Base-by-base conservation (phyloP, 1,140 invertebrate species). In the Centruroides sculpturatus region DNA sequence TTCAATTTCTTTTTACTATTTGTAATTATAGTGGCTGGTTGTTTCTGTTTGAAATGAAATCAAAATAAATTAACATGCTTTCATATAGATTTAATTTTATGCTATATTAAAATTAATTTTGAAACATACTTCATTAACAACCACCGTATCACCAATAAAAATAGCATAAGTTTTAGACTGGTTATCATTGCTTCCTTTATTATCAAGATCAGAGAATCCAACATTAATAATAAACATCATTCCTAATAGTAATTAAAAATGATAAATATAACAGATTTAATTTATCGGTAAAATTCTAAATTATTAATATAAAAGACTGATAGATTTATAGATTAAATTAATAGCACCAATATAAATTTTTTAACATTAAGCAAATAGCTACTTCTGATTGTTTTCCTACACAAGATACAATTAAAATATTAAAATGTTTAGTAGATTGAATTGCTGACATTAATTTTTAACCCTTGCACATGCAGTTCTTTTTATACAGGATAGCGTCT, bases 211-310 rank as follows among this genome's bases (percentile, higher is more conserved):
- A n/a, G 88, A 82, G 47, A 99, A 81, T 51, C 96, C 97, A 66
- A 99, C 82, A 70, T 92, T 93, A 9, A 99, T 80, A 73, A 97
- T 97, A 69, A 98, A 98, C 0, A 97, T 84, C 94, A 99, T 98
- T 52, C 89, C 90, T 76, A 60, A 8, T 23, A 23, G 23, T 23
- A 23, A 23, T 23, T 23, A 23, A 69, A 67, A 53, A 23, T 56
- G 56, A 56, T 23, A 5, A 60, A 55, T n/a, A 49, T 9, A 49
- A 49, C 9, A 59, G 58, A 11, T 56, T 13, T 13, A 12, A 4
- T 35, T 53, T 23, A 23, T 23, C 23, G 23, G 23, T 23, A 23
- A 23, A 23, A 23, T 23, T 23, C 23, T 23, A 23, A 23, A 23
- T 23, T 23, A 23, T 23, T 23, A 23, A 23, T 23, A 23, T 23